Evolutionary conservation across 2,113 vertebrate species (phyloP).

Genomic region (Lasiurus borealis): DNA sequence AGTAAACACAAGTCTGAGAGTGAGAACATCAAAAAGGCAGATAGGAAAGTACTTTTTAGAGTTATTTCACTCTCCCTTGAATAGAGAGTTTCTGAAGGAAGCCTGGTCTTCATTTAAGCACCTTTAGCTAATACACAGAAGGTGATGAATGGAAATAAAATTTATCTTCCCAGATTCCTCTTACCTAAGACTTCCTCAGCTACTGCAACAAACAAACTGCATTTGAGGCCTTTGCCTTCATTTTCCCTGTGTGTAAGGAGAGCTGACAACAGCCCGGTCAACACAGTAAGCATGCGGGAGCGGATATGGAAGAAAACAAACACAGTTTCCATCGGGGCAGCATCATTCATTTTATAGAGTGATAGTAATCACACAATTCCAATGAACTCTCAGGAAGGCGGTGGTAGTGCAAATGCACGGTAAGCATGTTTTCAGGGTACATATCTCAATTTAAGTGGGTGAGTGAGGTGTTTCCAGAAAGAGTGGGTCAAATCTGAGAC

Average conservation of each 20-base stretch:
- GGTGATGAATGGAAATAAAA: neutral
- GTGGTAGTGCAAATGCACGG: neutral
- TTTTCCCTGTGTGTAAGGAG: neutral
- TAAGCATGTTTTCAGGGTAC: neutral
- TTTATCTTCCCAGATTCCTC: neutral
- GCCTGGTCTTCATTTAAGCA: neutral
- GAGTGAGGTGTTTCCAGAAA: neutral
- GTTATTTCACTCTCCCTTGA: neutral
- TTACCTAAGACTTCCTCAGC: neutral
- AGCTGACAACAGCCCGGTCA: neutral
- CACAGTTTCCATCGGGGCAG: neutral
- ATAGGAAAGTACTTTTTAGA: no score
- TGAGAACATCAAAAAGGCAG: neutral
- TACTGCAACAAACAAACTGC: neutral
- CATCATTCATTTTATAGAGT: neutral
- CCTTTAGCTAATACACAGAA: neutral
- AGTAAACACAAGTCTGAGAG: neutral
- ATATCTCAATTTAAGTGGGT: neutral
- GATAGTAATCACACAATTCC: neutral
- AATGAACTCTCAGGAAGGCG: neutral
- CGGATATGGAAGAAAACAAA: neutral
- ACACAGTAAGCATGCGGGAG: fast-evolving
- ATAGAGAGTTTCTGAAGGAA: neutral
- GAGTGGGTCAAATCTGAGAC: neutral
- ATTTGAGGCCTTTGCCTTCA: neutral